phyloP scores from a whole-genome alignment of 2,888 invertebrate genomes.

The Neoaliturus tenellus region DNA sequence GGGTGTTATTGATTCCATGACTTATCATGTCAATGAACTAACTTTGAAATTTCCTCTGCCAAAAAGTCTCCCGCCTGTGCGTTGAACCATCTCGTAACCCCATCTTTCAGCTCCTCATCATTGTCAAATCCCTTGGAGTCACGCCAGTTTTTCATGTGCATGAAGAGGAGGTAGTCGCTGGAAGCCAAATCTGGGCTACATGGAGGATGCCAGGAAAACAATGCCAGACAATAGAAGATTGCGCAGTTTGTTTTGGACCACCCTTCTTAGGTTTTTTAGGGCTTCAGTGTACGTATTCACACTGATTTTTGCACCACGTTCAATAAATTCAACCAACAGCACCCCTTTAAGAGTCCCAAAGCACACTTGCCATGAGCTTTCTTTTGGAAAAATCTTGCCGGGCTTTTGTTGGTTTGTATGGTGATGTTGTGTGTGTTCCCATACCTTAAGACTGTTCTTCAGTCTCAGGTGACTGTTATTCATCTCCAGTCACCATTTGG shows the following conservation, averaged over 20 bases:
- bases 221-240: neutral
- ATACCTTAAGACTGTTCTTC: neutral
- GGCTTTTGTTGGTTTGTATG: neutral
- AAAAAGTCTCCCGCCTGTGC: too few relatives aligned
- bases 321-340: neutral
- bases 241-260: neutral
- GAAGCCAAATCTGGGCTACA: too few relatives aligned
- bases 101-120: neutral
- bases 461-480: neutral
- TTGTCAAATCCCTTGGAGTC: neutral
- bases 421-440: neutral
- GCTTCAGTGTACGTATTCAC: neutral
- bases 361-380: neutral
- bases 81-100: neutral
- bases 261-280: neutral
- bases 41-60: neutral
- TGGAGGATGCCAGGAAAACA: neutral
- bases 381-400: neutral
- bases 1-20: neutral
- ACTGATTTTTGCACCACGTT: neutral
- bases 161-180: neutral
- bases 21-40: neutral
- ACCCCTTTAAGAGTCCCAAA: slow-evolving; percentile 6
- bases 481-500: neutral
- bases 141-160: neutral